Evolutionary conservation across 2,113 vertebrate species (phyloP).

Genomic region (Halcyon senegalensis): DNA sequence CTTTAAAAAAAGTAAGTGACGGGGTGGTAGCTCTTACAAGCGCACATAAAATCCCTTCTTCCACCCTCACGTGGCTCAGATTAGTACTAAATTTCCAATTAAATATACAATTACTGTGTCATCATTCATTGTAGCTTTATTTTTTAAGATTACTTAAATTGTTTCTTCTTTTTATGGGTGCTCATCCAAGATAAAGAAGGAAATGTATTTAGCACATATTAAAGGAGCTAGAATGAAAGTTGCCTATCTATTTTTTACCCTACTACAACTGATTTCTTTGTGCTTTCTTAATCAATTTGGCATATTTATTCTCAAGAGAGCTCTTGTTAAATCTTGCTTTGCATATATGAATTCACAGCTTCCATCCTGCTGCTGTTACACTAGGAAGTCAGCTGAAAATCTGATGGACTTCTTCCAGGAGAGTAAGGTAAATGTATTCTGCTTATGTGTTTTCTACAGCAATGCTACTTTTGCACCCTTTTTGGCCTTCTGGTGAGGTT

Average conservation of each 20-base stretch:
- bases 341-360: not conserved
- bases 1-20: not conserved
- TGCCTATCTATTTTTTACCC: not conserved
- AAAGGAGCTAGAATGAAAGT: not conserved
- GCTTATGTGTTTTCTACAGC: not conserved
- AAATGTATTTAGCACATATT: not conserved
- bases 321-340: not conserved
- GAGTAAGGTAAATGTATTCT: not conserved
- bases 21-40: not conserved
- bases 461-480: not conserved
- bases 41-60: not conserved
- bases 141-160: not conserved
- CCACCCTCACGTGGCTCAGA: not conserved
- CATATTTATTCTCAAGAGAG: not conserved
- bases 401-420: not conserved
- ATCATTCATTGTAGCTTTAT: not conserved
- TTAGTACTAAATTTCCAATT: not conserved
- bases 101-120: not conserved
- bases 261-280: not conserved
- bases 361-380: not conserved
- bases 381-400: not conserved
- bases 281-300: not conserved
- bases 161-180: not conserved
- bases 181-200: not conserved
- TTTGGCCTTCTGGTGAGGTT: not conserved